These are phyloP conservation scores for Bactericera cockerelli DNA, from an alignment of 1,140 invertebrate species.

Conservation along the genomic window DNA sequence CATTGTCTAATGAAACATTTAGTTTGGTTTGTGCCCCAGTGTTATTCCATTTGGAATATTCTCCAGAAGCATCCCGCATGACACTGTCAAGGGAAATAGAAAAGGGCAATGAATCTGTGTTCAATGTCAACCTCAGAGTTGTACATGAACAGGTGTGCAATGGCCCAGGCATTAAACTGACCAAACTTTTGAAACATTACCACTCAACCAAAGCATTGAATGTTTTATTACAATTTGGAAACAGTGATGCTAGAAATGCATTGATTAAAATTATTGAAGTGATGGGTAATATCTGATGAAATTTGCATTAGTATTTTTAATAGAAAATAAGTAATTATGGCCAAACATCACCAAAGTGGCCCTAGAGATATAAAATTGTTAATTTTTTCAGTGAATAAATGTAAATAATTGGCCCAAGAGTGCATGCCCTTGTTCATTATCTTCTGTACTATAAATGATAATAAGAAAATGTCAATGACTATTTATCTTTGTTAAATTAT, in stretches of 20 bases:
- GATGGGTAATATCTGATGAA: constrained; percentile 34
- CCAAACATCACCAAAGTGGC: too few species aligned
- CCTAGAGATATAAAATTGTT: too few species aligned
- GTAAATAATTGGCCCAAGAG: too few species aligned
- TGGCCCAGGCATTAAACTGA: constrained; percentile 53
- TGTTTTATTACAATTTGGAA: constrained; percentile 51
- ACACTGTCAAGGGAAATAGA: constrained; percentile 49
- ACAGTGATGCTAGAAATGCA: constrained; percentile 54
- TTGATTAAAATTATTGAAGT: constrained; percentile 61
- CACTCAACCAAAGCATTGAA: constrained; percentile 59
- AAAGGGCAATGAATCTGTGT: constrained; percentile 47
- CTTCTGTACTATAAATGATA: too few species aligned
- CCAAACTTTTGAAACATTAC: constrained; percentile 52
- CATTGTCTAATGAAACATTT: constrained; percentile 29
- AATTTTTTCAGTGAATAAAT: too few species aligned
- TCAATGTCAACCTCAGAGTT: constrained; percentile 54
- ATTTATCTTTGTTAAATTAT: too few species aligned
- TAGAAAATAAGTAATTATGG: too few species aligned
- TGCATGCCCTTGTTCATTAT: too few species aligned
- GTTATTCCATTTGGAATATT: constrained; percentile 57
- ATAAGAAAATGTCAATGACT: too few species aligned
- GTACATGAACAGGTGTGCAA: constrained; percentile 33
- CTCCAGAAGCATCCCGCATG: constrained; percentile 34
- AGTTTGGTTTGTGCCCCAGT: constrained; percentile 66
- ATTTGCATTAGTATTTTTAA: too few species aligned